Evolutionary conservation across 2,888 invertebrate species (phyloP), one percentile per base, ranked within the genome.

Genomic region (Heliconius charithonia): DNA sequence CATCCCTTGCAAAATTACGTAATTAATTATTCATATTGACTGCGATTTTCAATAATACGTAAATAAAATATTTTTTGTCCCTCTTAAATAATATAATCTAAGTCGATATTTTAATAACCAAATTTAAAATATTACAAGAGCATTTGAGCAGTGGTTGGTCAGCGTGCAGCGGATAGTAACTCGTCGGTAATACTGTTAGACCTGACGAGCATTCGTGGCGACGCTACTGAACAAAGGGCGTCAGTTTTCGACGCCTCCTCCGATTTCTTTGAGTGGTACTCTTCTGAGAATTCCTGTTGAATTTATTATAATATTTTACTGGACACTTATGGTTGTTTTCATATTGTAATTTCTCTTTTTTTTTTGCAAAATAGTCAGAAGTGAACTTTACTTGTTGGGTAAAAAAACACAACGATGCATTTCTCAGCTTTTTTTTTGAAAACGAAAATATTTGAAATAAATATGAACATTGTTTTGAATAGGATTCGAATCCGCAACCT

Each of bases 151-250:
- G 65, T 51, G 45, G 9, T 2, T 19, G 29, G 51, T 78, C 86
- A 91, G 79, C 90, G 91, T 62, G 85, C 87, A 76, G 83, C 82
- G 83, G 94, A 94, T 83, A 96, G 95, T 85, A 98, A 95, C 92
- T 98, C 98, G 87, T 98, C 98, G 90, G 97, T 97, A 93, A 98
- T 97, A 95, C 97, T 97, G 92, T 97, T 97, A 82, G 98, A 98
- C 89, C 98, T 94, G 84, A 96, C 93, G 82, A 97, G 95, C 83
- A 95, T 95, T 66, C 96, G 92, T 72, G 96, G 93, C 22, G 96
- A 92, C 9, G 94, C 88, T 88, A 96, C 93, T 25, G 96, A 96
- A 70, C 95, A 88, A 78, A 96, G 92, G 27, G 96, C 95, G 83
- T 96, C 96, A 0, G 93, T 92, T 83, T 96, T 94, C n/a, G 93